These are phyloP conservation scores for Sinocyclocheilus rhinocerous DNA, from an alignment of 2,113 vertebrate genomes.

Conservation along the genomic window DNA sequence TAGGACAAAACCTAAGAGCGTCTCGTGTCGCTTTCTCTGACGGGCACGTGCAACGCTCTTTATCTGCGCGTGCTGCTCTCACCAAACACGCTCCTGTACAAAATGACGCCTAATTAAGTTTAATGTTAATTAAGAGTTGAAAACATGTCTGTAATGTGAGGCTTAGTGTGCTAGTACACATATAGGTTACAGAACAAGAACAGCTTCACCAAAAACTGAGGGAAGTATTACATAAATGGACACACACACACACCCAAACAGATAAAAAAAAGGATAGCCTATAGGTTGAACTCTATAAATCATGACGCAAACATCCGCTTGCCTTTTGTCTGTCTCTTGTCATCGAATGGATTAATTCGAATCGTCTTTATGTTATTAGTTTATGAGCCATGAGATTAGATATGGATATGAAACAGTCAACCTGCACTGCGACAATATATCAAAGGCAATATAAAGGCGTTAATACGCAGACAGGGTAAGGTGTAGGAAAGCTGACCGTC, in stretches of 20 bases:
- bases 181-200: neutral
- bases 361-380: conserved; percentile 91
- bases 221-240: neutral
- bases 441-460: conserved; percentile 67
- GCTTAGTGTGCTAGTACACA: neutral
- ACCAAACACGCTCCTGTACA: neutral
- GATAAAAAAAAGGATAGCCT: neutral
- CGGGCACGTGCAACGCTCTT: neutral
- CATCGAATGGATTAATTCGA: conserved; percentile 81
- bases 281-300: conserved; percentile 61
- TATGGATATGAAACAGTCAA: conserved; percentile 84
- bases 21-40: neutral
- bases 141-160: neutral
- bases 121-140: neutral
- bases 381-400: conserved; percentile 99
- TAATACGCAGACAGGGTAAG: conserved; percentile 43
- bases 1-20: neutral
- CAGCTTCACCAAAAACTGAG: neutral
- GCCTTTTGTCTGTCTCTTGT: conserved; percentile 50
- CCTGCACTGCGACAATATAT: conserved; percentile 64
- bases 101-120: neutral
- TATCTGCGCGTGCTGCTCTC: neutral
- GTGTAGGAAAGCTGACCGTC: conserved; percentile 39
- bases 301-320: conserved; percentile 64
- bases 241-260: neutral